Evolutionary conservation across 1,140 invertebrate genomes (phyloP), one percentile per base, ranked within the genome.

Genomic region (Drosophila bocqueti): DNA sequence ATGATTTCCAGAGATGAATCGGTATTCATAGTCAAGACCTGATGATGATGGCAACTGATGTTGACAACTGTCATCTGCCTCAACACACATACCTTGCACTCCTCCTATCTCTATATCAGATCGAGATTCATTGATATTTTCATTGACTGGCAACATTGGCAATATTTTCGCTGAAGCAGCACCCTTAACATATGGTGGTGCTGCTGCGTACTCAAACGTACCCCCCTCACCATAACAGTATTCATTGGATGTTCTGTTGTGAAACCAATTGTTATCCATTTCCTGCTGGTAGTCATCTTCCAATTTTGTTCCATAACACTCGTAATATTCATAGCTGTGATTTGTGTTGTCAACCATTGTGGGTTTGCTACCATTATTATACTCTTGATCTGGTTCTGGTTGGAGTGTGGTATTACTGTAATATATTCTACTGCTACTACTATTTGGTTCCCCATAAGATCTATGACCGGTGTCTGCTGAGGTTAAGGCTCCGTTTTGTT

Each of bases 401-500:
- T 57, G 36, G 21, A 40, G 21, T 57, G 15, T 40, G 7, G 5
- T 40, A 38, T 57, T 38, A 40, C 58, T 67, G 36, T 57, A 79
- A 93, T 74, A 73, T 74, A 50, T 43, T 50, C 55, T 52, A 57
- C 21, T 26, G 54, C 8, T 43, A 26, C 8, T 43, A 26, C 29
- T 72, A 26, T 38, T 38, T 29, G 43, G 92, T 93, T 94, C 85
- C 93, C 75, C 94, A 93, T 90, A 79, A 63, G 95, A 95, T 91
- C 94, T 94, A 78, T 94, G 94, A 93, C 97, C 98, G 93, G 98
- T 98, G 93, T 71, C 68, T 15, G 98, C 68, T 15, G 98, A 98
- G 92, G 96, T 98, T 69, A 99, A 94, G 76, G 97, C 97, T 93
- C 98, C 97, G 79, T 96, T 96, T 90, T 96, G 95, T 57, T 93